Base-by-base conservation (phyloP, 2,113 vertebrate genomes). In the Ursus arctos region DNA sequence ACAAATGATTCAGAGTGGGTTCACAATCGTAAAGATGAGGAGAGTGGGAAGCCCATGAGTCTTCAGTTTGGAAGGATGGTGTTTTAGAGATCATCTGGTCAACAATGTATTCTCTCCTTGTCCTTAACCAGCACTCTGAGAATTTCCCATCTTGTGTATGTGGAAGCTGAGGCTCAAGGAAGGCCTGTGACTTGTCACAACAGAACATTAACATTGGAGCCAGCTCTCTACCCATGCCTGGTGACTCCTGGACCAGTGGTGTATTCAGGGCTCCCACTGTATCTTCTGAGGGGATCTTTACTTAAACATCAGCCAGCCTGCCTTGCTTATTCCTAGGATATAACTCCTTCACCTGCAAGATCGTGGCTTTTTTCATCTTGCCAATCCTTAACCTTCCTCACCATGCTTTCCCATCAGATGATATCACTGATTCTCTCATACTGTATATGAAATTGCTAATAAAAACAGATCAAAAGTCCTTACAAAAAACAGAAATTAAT, bases 311-410 rank as follows among this genome's bases (percentile, higher is more conserved):
- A 49, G 36, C 47, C 63, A 63, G 67, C 2, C 36, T 74, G 43
- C 80, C 47, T 93, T 0, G 6, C 18, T 91, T 59, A 51, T 79
- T 94, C 21, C 69, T 91, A 63, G 7, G 55, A 92, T 90, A 65
- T n/a, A 81, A 71, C 49, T 96, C 83, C 36, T 97, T 93, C 40
- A 96, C 36, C 74, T 94, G n/a, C 1, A 90, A 69, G 19, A 81
- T 81, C 36, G 57, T 15, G 7, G 4, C 18, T 72, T 47, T 80
- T 94, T 18, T 87, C 47, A 63, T 63, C 51, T 59, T 88, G 4
- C 33, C 91, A 19, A 92, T 87, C 67, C 43, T 95, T 97, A 94
- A 90, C 28, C 55, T 94, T 88, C 76, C 33, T 93, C 55, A 77
- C 53, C 24, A n/a, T 43, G 7, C 2, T 85, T 92, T 94, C 19